Percentiles rank a stretch among this genome's conserved stretches.
Conservation (phyloP, 2,797 vertebrate genomes). For the Schizopygopsis malacanthus region DNA sequence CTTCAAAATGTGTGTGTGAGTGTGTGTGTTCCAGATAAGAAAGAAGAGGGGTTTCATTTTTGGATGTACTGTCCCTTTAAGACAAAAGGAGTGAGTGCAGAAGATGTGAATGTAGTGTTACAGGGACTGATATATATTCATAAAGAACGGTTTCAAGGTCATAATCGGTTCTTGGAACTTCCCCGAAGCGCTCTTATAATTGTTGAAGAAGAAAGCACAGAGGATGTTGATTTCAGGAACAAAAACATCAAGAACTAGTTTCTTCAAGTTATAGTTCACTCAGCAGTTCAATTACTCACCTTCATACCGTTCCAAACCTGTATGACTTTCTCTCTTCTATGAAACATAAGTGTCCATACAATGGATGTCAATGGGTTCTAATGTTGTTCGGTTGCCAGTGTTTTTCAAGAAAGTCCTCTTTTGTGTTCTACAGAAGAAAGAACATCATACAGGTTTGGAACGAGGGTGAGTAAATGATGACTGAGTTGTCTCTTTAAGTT, state of each 20-base stretch:
- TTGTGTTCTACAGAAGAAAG: neutral
- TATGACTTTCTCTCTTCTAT: neutral
- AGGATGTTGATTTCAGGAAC: neutral
- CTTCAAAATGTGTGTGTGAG: too few species aligned
- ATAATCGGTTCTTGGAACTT: neutral
- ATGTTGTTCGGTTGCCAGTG: neutral
- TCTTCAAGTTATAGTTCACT: neutral
- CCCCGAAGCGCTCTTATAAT: neutral
- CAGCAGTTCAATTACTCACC: neutral
- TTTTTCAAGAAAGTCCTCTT: neutral
- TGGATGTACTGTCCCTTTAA: neutral
- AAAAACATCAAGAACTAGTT: neutral
- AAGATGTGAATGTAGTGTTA: neutral
- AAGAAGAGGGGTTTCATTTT: neutral
- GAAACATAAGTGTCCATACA: neutral
- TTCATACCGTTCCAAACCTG: neutral
- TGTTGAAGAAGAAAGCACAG: slow-evolving; percentile 3
- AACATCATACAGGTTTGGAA: neutral
- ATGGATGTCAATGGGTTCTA: neutral
- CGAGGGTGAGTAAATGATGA: neutral
- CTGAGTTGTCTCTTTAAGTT: neutral
- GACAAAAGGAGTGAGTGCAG: neutral
- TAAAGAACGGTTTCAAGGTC: neutral
- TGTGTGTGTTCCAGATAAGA: neutral
- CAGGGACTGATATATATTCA: neutral